A percentile compares a stretch with the other conserved stretches of the same genome.
Conservation (phyloP, 2,888 invertebrate genomes). For the Sinodicranocentrus sp. region DNA sequence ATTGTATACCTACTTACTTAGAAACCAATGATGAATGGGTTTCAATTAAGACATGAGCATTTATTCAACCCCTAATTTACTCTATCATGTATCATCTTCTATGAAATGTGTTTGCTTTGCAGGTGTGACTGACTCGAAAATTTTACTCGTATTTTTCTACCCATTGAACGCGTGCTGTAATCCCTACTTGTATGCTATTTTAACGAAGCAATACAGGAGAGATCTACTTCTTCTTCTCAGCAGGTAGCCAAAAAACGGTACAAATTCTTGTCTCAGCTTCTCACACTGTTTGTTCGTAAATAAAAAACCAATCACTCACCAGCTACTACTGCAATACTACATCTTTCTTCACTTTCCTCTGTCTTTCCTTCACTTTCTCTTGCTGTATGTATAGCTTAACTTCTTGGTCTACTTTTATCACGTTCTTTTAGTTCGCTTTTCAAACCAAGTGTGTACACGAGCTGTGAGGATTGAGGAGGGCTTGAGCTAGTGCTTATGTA, state of each 20-base stretch:
- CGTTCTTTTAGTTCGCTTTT: neutral
- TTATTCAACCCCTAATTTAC: too few relatives aligned
- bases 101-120: too few relatives aligned
- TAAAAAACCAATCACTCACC: conserved; percentile 35
- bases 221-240: conserved; percentile 85
- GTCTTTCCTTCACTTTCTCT: neutral
- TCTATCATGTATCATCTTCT: too few relatives aligned
- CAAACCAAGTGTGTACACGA: too few relatives aligned
- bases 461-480: too few relatives aligned
- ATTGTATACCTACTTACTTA: neutral
- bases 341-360: neutral
- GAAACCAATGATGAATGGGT: conserved; percentile 15
- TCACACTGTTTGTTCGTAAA: conserved; percentile 32
- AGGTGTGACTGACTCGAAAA: conserved; percentile 80
- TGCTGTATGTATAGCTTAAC: neutral
- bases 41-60: conserved; percentile 22
- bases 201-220: conserved; percentile 91
- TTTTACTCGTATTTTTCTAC: conserved; percentile 92
- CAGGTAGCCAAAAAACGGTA: conserved; percentile 79
- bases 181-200: conserved; percentile 93
- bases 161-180: conserved; percentile 95
- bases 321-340: neutral
- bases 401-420: neutral
- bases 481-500: too few relatives aligned
- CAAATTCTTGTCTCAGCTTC: conserved; percentile 49